Percentiles rank a stretch among this genome's conserved stretches.
phyloP scores from a whole-genome alignment of 2,888 invertebrate genomes.

The Herminia tarsipennalis region DNA sequence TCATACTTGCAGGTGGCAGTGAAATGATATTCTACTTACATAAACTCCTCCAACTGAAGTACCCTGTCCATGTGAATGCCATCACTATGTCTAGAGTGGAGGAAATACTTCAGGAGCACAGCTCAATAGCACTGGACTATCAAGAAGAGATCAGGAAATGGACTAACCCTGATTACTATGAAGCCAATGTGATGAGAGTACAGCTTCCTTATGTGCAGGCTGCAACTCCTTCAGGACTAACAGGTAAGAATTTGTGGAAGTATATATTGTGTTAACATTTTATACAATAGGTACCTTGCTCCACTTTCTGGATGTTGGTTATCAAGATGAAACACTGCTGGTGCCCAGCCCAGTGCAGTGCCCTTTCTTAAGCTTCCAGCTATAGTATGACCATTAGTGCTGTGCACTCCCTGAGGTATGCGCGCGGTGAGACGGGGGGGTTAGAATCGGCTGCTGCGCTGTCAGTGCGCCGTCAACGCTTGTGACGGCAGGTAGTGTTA shows the following conservation, averaged over 20 bases:
- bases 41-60: conserved; percentile 95
- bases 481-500: too few relatives aligned
- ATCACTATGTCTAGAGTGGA: conserved; percentile 95
- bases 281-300: too few relatives aligned
- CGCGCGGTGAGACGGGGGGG: too few relatives aligned
- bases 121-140: conserved; percentile 92
- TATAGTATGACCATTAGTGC: too few relatives aligned
- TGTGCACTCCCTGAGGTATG: too few relatives aligned
- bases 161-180: conserved; percentile 93
- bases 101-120: conserved; percentile 93
- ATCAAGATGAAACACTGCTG: too few relatives aligned
- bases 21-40: conserved; percentile 94
- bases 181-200: conserved; percentile 92
- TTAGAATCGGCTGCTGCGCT: too few relatives aligned
- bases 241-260: conserved; percentile 64
- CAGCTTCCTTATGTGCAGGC: conserved; percentile 93
- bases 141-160: conserved; percentile 92
- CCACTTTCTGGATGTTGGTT: too few relatives aligned
- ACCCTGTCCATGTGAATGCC: conserved; percentile 95
- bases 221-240: conserved; percentile 86
- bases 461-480: too few relatives aligned
- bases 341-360: too few relatives aligned
- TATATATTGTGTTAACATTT: too few relatives aligned
- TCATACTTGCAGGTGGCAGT: conserved; percentile 86
- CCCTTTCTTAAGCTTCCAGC: conserved; percentile 4